phyloP scores from a whole-genome alignment of 1,140 invertebrate species.

The Halictus rubicundus region DNA sequence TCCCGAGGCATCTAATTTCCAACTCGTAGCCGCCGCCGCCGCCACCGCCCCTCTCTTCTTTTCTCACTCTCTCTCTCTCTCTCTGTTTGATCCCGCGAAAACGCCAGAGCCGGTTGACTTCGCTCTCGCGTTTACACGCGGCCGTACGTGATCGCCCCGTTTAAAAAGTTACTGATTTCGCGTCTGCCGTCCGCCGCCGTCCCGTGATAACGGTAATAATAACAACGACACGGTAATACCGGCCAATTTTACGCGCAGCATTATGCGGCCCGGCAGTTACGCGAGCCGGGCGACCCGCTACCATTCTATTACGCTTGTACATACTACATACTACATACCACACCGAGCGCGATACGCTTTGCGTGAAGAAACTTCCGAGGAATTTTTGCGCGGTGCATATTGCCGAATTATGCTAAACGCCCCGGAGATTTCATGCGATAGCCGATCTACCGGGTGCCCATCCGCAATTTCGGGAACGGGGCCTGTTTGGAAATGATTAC shows the following conservation, averaged over 20 bases:
- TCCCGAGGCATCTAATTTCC: constrained; percentile 28
- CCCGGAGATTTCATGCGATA: neutral
- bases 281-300: too few species aligned
- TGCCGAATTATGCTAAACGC: neutral
- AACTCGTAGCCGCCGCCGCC: neutral
- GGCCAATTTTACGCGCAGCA: constrained; percentile 4
- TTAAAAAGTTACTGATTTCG: constrained; percentile 31
- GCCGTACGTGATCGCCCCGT: constrained; percentile 11
- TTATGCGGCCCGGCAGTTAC: neutral
- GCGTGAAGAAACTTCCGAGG: neutral
- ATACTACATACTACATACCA: too few species aligned
- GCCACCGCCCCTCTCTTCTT: neutral
- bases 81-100: neutral
- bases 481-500: too few species aligned
- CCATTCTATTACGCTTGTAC: neutral
- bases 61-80: neutral
- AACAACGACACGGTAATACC: constrained; percentile 11
- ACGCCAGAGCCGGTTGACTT: neutral
- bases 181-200: neutral
- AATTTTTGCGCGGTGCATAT: neutral
- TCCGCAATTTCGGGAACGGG: too few species aligned
- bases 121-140: neutral
- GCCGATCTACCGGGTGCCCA: too few species aligned
- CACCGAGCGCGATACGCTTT: neutral
- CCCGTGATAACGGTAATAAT: constrained; percentile 4